Conservation (phyloP, 1,140 invertebrate species). For the Trypoxylus dichotomus region DNA sequence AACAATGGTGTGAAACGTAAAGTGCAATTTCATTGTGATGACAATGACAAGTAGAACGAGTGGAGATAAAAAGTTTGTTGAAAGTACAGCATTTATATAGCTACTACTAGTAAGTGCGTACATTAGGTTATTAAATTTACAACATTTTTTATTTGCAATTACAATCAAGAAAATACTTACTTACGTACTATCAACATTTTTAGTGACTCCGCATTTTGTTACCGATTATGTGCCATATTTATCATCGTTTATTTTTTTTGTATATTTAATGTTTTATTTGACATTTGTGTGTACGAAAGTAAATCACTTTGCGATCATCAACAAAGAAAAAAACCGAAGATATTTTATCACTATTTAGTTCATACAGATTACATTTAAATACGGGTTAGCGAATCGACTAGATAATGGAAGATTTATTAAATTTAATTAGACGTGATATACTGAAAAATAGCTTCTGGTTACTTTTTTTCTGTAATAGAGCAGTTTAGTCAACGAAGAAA, state of each 20-base stretch:
- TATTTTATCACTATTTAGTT: background rate
- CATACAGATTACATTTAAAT: no score
- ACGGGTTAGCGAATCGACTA: no score
- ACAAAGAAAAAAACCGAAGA: background rate
- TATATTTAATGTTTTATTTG: constrained; percentile 4
- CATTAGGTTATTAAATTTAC: constrained; percentile 4
- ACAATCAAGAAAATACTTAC: background rate
- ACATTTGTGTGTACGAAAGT: background rate
- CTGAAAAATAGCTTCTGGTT: no score
- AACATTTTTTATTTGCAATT: background rate
- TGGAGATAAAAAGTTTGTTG: background rate
- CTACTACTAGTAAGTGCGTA: background rate
- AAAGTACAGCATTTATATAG: background rate
- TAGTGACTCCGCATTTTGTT: background rate
- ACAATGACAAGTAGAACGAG: background rate
- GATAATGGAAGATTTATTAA: no score
- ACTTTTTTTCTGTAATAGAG: no score
- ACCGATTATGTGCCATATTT: constrained; percentile 17
- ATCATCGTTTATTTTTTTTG: background rate
- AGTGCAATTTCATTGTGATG: constrained; percentile 9
- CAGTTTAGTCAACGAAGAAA: no score
- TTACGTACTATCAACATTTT: background rate
- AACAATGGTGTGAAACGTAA: background rate
- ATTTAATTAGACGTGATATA: no score
- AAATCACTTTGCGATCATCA: background rate